A percentile compares a stretch with the other conserved stretches of the same genome.
Evolutionary conservation across 2,888 invertebrate species (phyloP).

Genomic region (Lottia scabra): DNA sequence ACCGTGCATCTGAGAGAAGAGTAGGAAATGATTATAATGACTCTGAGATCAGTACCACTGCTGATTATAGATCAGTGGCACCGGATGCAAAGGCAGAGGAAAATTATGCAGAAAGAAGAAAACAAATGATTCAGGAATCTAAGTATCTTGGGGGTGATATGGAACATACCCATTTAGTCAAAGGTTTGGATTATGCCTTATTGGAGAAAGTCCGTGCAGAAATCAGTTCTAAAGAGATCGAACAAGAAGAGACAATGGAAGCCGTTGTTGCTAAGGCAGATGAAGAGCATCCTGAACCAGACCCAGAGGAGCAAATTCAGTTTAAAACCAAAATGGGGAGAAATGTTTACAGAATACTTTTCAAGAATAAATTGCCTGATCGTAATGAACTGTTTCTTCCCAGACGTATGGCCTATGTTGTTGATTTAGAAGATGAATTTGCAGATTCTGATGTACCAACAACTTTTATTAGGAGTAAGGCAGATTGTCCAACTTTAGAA

Average conservation of each 20-base stretch:
- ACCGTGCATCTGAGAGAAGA: conserved; percentile 82
- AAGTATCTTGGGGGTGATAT: conserved; percentile 99
- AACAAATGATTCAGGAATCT: conserved; percentile 96
- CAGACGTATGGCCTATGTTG: conserved; percentile 98
- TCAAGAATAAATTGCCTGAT: conserved; percentile 74
- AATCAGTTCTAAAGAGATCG: conserved; percentile 82
- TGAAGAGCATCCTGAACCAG: conserved; percentile 63
- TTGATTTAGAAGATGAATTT: conserved; percentile 89
- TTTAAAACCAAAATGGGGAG: conserved; percentile 84
- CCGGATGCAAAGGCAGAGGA: conserved; percentile 88
- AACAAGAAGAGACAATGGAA: conserved; percentile 67
- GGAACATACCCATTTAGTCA: conserved; percentile 99
- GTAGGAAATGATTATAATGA: conserved; percentile 88
- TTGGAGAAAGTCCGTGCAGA: conserved; percentile 95
- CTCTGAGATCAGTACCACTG: conserved; percentile 84
- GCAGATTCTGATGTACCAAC: conserved; percentile 94
- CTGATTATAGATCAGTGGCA: conserved; percentile 93
- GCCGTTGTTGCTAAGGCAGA: conserved; percentile 63
- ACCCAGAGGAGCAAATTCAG: conserved; percentile 79
- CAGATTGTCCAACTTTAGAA: conserved; percentile 83
- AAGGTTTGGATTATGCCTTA: conserved; percentile 93
- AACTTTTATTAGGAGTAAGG: conserved; percentile 85
- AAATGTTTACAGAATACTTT: conserved; percentile 75
- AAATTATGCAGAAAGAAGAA: conserved; percentile 83
- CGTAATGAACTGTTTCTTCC: conserved; percentile 93